phyloP scores from a whole-genome alignment of 2,888 invertebrate genomes.

The Priocnemis perturbator region DNA sequence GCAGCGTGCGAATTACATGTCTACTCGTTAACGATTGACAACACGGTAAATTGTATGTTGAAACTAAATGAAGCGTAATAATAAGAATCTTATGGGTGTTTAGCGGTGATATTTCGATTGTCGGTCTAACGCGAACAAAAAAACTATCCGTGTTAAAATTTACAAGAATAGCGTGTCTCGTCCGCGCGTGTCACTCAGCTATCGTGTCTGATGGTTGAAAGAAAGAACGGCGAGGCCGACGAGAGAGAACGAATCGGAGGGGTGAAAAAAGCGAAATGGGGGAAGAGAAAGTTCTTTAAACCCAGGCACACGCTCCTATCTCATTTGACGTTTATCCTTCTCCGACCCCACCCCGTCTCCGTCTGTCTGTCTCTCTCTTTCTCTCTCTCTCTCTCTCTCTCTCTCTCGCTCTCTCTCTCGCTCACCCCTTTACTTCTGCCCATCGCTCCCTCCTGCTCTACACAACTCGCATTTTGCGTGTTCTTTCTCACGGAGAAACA shows the following conservation, averaged over 20 bases:
- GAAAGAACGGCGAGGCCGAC: background rate
- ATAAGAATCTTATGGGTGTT: too few species aligned
- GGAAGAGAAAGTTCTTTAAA: background rate
- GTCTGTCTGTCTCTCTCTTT: constrained; percentile 25
- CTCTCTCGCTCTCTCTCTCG: constrained; percentile 20
- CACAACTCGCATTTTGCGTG: background rate
- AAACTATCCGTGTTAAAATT: too few species aligned
- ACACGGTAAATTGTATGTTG: too few species aligned
- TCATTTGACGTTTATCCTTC: constrained; percentile 5
- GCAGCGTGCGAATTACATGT: too few species aligned
- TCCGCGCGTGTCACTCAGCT: too few species aligned
- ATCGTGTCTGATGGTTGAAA: background rate
- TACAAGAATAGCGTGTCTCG: too few species aligned
- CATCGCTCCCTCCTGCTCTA: constrained; percentile 24
- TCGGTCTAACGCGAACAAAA: too few species aligned
- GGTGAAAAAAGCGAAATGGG: background rate
- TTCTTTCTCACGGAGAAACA: background rate
- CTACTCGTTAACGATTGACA: too few species aligned
- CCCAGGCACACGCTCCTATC: constrained; percentile 16
- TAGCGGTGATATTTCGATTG: too few species aligned
- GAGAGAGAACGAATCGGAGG: background rate
- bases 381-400: too few species aligned
- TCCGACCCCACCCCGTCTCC: constrained; percentile 12
- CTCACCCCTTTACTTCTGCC: constrained; percentile 13
- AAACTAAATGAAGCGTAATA: too few species aligned